Percentiles rank a stretch among this genome's conserved stretches.
phyloP scores from a whole-genome alignment of 2,888 invertebrate species.

The Tiliacea aurago region DNA sequence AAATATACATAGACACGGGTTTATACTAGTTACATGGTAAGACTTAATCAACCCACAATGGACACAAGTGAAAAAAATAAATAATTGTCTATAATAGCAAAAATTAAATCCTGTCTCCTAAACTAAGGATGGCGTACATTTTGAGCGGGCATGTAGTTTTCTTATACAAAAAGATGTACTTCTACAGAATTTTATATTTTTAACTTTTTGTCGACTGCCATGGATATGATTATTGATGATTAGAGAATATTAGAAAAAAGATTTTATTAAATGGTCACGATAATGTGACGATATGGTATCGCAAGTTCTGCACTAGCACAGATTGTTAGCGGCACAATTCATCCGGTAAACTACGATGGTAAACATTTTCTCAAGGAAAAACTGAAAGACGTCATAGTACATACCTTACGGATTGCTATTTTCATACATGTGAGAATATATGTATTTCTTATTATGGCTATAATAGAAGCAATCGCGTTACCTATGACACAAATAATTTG shows the following conservation, averaged over 20 bases:
- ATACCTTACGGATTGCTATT: background rate
- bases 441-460: background rate
- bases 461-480: background rate
- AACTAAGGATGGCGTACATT: too few species aligned
- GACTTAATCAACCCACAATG: too few species aligned
- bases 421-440: background rate
- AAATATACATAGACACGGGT: too few species aligned
- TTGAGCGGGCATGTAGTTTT: background rate
- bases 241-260: background rate
- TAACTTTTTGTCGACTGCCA: background rate
- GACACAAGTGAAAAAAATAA: too few species aligned
- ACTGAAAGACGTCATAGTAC: background rate
- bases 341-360: background rate
- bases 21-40: too few species aligned
- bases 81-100: too few species aligned
- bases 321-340: background rate
- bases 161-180: background rate
- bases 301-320: background rate
- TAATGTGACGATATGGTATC: background rate
- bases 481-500: background rate
- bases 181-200: background rate
- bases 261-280: background rate
- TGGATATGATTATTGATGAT: too few species aligned
- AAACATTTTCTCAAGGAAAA: background rate
- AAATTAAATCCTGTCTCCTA: too few species aligned